These are phyloP conservation scores for Tichodroma muraria DNA, from an alignment of 2,113 vertebrate species.

Conservation along the genomic window DNA sequence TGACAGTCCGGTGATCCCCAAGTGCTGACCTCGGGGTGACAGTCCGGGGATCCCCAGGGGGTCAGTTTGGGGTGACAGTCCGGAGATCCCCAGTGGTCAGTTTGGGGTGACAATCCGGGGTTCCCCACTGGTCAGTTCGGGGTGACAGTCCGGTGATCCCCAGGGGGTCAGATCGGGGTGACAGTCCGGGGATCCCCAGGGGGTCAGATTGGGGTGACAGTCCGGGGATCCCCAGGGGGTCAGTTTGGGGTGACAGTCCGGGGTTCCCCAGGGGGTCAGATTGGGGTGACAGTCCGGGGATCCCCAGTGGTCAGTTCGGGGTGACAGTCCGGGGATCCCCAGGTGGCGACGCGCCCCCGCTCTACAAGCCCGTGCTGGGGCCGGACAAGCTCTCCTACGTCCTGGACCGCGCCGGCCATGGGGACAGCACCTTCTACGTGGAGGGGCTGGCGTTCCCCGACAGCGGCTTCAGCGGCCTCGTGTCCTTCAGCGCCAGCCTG, in stretches of 20 bases:
- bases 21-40: neutral
- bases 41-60: neutral
- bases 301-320: neutral
- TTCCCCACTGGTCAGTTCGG: neutral
- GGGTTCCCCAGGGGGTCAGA: neutral
- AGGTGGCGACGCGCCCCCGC: neutral
- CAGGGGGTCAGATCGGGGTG: neutral
- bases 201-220: neutral
- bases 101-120: too few relatives aligned
- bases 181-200: neutral
- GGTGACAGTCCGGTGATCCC: too few relatives aligned
- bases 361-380: conserved; percentile 72
- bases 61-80: fast-evolving
- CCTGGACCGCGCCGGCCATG: conserved; percentile 62
- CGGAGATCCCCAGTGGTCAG: conserved; percentile 11
- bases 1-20: neutral
- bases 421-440: conserved; percentile 72
- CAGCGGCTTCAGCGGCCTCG: conserved; percentile 74
- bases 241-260: fast-evolving
- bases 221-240: neutral
- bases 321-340: neutral
- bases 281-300: too few relatives aligned
- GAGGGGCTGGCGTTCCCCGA: conserved; percentile 87
- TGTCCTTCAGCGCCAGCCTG: conserved; percentile 78
- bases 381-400: conserved; percentile 52